Conservation (phyloP, 2,113 vertebrate species). For the Hemichromis elongatus region DNA sequence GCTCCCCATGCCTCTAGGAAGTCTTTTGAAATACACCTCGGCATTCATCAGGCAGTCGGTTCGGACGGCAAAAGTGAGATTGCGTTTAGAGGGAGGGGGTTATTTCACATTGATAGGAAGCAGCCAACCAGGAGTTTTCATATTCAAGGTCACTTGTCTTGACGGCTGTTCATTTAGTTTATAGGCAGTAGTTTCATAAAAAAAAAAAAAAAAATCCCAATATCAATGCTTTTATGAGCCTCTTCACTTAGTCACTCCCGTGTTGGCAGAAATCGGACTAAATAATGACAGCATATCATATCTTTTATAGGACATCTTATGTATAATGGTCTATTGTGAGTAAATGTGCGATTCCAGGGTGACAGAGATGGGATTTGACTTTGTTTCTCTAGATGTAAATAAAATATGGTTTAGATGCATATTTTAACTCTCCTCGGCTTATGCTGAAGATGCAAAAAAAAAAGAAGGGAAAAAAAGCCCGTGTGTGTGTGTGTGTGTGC, state of each 20-base stretch:
- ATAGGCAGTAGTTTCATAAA: not conserved
- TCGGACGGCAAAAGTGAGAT: not conserved
- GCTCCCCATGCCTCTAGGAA: slow-evolving; percentile 21
- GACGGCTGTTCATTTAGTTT: not conserved
- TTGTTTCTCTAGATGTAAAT: slow-evolving; percentile 24
- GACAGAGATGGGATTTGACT: not conserved
- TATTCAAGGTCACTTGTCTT: slow-evolving; percentile 23
- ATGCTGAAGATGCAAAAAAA: slow-evolving; percentile 33
- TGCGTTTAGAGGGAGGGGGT: not conserved
- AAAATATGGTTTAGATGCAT: slow-evolving; percentile 46
- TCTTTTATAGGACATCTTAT: not conserved
- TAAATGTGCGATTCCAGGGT: not conserved
- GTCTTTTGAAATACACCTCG: slow-evolving; percentile 38
- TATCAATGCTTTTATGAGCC: not conserved
- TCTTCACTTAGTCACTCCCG: not conserved
- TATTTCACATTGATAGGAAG: not conserved
- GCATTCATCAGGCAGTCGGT: slow-evolving; percentile 28
- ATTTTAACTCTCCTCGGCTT: slow-evolving; percentile 6
- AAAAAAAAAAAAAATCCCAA: not conserved
- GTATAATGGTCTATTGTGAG: not conserved
- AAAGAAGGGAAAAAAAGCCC: not conserved
- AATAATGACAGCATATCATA: not conserved
- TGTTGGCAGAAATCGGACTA: not conserved
- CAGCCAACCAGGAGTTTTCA: not conserved
- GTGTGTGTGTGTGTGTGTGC: not conserved